These are phyloP conservation scores for Alouatta palliata DNA, from an alignment of 2,113 vertebrate species.

Conservation along the genomic window DNA sequence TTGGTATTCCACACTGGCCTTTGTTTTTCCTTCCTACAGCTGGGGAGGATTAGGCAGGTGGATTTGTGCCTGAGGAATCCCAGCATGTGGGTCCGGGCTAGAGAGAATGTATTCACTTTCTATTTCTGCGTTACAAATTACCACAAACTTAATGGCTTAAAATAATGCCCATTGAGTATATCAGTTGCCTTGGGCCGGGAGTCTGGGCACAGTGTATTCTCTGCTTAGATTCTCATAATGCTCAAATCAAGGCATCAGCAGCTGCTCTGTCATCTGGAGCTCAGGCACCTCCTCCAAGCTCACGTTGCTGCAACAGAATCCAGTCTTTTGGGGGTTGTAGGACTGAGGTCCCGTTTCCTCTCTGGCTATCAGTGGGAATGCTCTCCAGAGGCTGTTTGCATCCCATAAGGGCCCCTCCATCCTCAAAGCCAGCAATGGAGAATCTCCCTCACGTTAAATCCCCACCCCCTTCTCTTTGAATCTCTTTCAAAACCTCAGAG, in stretches of 20 bases:
- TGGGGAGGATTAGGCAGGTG: constrained; percentile 84
- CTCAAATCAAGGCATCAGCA: background rate
- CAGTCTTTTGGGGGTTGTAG: background rate
- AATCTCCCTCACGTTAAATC: background rate
- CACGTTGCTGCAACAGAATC: background rate
- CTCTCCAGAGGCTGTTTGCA: background rate
- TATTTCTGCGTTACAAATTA: constrained; percentile 55
- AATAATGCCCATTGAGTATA: constrained; percentile 41
- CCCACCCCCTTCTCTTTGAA: background rate
- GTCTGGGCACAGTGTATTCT: background rate
- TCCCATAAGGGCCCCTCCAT: background rate
- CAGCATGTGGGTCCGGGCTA: background rate
- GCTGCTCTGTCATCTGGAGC: background rate
- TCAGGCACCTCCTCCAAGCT: background rate
- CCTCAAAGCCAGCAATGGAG: background rate
- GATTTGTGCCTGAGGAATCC: constrained; percentile 71
- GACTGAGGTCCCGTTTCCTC: background rate
- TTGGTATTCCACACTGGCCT: constrained; percentile 62
- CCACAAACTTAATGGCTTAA: background rate
- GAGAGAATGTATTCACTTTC: constrained; percentile 49
- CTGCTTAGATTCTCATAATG: background rate
- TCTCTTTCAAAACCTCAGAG: background rate
- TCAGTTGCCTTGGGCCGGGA: background rate
- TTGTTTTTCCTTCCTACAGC: constrained; percentile 73
- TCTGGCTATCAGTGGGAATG: background rate